Conservation (phyloP, 2,888 invertebrate species). For the Tachina lurida region DNA sequence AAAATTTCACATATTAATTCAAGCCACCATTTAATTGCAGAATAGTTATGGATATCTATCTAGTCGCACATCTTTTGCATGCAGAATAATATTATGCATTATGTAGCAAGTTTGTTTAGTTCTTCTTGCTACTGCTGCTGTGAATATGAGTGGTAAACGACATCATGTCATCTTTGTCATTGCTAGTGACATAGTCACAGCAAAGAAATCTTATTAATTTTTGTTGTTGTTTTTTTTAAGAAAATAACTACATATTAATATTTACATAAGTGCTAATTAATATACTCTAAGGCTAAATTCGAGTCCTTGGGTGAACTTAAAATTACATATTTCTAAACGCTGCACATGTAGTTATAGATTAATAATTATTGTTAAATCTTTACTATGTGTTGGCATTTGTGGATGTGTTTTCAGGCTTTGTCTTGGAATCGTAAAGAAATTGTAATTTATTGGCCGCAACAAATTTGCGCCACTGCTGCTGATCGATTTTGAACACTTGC, state of each 20-base stretch:
- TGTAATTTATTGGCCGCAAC: slow-evolving; percentile 76
- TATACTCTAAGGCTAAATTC: slow-evolving; percentile 81
- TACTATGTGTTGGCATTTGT: slow-evolving; percentile 36
- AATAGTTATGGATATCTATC: slow-evolving; percentile 79
- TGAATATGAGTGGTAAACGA: background rate
- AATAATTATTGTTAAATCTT: slow-evolving; percentile 52
- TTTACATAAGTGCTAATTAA: slow-evolving; percentile 81
- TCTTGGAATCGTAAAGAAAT: slow-evolving; percentile 76
- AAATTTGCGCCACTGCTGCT: slow-evolving; percentile 75
- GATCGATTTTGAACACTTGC: slow-evolving; percentile 76
- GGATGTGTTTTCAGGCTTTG: slow-evolving; percentile 57
- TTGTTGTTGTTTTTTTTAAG: slow-evolving; percentile 71
- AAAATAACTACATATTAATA: slow-evolving; percentile 78
- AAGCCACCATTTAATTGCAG: slow-evolving; percentile 71
- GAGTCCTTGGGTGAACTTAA: slow-evolving; percentile 75
- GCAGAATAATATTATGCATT: slow-evolving; percentile 49
- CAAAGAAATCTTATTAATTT: slow-evolving; percentile 80
- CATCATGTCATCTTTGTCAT: slow-evolving; percentile 72
- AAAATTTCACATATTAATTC: slow-evolving; percentile 77
- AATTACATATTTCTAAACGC: slow-evolving; percentile 76
- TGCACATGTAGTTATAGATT: slow-evolving; percentile 76
- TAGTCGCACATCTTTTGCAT: slow-evolving; percentile 76
- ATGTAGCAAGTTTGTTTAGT: slow-evolving; percentile 11
- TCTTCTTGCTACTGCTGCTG: slow-evolving; percentile 46
- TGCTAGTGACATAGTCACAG: slow-evolving; percentile 80